Evolutionary conservation across 2,113 vertebrate species (phyloP).

Genomic region (Noturus placidus): DNA sequence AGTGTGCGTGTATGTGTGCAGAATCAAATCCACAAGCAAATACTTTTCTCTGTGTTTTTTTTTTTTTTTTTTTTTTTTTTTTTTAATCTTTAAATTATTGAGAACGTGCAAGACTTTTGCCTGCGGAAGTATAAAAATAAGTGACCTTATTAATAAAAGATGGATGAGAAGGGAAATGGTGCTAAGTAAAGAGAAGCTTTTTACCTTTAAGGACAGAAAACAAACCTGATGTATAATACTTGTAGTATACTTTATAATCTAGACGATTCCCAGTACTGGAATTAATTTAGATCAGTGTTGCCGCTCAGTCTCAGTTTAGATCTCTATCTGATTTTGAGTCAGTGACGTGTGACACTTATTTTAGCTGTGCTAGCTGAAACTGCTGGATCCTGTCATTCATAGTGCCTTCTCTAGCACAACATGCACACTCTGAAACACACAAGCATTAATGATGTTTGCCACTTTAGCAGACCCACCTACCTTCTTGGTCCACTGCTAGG

Average conservation of each 20-base stretch:
- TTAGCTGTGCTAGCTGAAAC: conserved; percentile 7
- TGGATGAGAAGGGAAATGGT: conserved; percentile 25
- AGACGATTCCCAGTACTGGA: neutral
- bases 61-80: neutral
- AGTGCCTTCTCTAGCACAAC: neutral
- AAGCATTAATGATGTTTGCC: conserved; percentile 4
- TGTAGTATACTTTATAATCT: conserved; percentile 1
- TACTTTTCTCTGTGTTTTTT: neutral
- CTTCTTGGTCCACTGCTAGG: neutral
- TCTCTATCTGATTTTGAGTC: conserved; percentile 17
- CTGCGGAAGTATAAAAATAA: conserved; percentile 48
- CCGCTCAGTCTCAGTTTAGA: neutral
- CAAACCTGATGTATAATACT: conserved; percentile 20
- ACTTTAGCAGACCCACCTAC: no score
- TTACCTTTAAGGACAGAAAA: conserved; percentile 26
- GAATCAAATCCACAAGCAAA: neutral
- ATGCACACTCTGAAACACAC: neutral
- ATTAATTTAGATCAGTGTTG: conserved; percentile 11
- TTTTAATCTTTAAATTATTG: conserved; percentile 52
- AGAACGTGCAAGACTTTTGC: conserved; percentile 47
- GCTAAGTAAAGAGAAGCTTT: conserved; percentile 5
- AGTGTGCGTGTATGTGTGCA: conserved; percentile 3
- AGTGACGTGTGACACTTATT: conserved; percentile 7
- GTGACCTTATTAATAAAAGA: conserved; percentile 52
- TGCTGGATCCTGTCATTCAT: neutral